phyloP scores from a whole-genome alignment of 2,113 vertebrate species.

The Monopterus albus region DNA sequence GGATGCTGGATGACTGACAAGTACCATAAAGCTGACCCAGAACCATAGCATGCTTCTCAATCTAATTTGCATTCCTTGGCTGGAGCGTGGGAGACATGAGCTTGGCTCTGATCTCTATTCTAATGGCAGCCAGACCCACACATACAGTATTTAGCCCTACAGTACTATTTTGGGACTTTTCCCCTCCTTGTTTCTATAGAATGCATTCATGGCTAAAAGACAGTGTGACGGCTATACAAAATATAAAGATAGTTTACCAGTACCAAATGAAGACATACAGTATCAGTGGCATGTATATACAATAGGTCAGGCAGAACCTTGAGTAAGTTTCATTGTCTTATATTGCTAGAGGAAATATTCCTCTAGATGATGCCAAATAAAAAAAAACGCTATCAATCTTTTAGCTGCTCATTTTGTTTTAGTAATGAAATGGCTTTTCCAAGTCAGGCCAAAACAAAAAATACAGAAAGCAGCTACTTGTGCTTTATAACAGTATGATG shows the following conservation, averaged over 20 bases:
- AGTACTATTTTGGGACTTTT: background rate
- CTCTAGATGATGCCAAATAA: constrained; percentile 32
- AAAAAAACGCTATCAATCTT: constrained; percentile 41
- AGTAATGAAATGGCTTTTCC: constrained; percentile 49
- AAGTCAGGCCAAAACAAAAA: constrained; percentile 57
- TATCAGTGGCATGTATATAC: too few relatives aligned
- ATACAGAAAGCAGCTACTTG: constrained; percentile 14
- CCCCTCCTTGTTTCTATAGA: background rate
- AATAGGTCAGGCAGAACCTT: constrained; percentile 11
- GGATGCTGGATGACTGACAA: constrained; percentile 49
- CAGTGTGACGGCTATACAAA: background rate
- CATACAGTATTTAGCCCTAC: constrained; percentile 23
- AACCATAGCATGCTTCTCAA: constrained; percentile 60
- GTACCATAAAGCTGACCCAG: constrained; percentile 55
- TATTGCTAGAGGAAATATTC: constrained; percentile 26
- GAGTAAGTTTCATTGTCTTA: constrained; percentile 1
- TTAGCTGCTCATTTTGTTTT: constrained; percentile 50
- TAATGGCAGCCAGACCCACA: constrained; percentile 36
- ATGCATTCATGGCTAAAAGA: background rate
- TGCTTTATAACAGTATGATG: background rate
- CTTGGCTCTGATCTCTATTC: constrained; percentile 54
- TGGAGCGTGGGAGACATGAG: constrained; percentile 66
- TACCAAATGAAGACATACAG: constrained; percentile 16
- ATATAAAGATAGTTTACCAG: background rate
- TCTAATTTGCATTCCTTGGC: constrained; percentile 70